phyloP scores from a whole-genome alignment of 92 coral and sea anemone species.

The Phenganax subtilis region DNA sequence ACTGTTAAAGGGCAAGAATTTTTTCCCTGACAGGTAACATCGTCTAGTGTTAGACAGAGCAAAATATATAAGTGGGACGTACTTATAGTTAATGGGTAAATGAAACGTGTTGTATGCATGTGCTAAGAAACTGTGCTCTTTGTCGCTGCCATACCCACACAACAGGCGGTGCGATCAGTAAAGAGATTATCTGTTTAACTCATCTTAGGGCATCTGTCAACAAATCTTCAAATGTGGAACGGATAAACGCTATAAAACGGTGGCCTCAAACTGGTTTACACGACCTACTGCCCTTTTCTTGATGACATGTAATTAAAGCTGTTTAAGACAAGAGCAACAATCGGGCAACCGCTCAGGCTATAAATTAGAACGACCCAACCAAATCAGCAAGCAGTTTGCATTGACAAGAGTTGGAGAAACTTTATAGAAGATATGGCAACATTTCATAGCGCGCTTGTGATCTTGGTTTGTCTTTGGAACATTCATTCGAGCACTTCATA shows the following conservation, averaged over 20 bases:
- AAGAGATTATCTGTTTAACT: conserved; percentile 31
- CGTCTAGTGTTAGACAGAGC: not conserved
- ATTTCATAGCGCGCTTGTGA: not conserved
- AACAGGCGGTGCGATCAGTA: not conserved
- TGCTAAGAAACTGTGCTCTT: too few species aligned
- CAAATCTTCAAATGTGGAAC: not conserved
- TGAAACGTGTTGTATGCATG: too few species aligned
- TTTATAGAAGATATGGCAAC: conserved; percentile 8
- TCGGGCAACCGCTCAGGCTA: not conserved
- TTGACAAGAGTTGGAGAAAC: conserved; percentile 11
- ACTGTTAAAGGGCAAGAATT: too few species aligned
- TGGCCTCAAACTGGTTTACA: conserved; percentile 11
- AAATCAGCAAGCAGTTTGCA: conserved; percentile 10
- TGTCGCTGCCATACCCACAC: not conserved
- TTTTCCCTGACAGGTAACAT: too few species aligned
- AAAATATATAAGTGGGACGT: not conserved
- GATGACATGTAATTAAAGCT: conserved; percentile 41
- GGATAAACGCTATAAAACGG: conserved; percentile 6
- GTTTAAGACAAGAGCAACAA: conserved; percentile 17
- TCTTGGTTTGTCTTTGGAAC: not conserved
- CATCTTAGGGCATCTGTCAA: conserved; percentile 32
- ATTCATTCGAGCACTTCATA: not conserved
- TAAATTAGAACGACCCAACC: conserved; percentile 14
- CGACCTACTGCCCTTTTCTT: conserved; percentile 25
- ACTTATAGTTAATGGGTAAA: not conserved